Evolutionary conservation across 1,140 invertebrate genomes (phyloP).

Genomic region (Drosophila busckii): DNA sequence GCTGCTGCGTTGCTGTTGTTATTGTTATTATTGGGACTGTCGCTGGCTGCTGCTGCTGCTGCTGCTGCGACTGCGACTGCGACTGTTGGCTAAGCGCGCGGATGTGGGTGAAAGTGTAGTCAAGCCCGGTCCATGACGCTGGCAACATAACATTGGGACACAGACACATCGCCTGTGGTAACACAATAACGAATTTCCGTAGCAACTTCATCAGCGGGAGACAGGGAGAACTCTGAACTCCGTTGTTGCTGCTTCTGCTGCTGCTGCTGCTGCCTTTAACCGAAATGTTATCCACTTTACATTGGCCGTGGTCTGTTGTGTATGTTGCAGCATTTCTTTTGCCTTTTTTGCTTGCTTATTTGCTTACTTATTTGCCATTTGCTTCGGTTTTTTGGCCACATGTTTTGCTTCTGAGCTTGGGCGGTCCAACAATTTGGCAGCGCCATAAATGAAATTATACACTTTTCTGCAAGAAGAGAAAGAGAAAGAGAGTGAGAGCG

Average conservation of each 20-base stretch:
- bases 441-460: conserved; percentile 54
- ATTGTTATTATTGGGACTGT: conserved; percentile 45
- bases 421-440: conserved; percentile 25
- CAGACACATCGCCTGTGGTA: conserved; percentile 77
- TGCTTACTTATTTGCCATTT: conserved; percentile 12
- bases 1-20: conserved; percentile 16
- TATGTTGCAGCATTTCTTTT: conserved; percentile 47
- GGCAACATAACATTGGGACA: conserved; percentile 68
- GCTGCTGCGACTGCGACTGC: too few species aligned
- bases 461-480: conserved; percentile 15
- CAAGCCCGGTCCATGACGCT: conserved; percentile 21
- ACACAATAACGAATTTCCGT: conserved; percentile 78
- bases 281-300: conserved; percentile 68
- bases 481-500: background rate
- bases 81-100: conserved; percentile 21
- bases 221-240: too few species aligned
- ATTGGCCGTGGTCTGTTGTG: conserved; percentile 38
- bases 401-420: conserved; percentile 27
- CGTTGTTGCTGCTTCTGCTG: conserved; percentile 23
- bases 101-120: conserved; percentile 5
- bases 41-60: conserved; percentile 30
- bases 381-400: background rate
- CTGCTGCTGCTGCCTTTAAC: conserved; percentile 9
- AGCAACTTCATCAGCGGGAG: conserved; percentile 62
- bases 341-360: conserved; percentile 22